A percentile compares a stretch with the other conserved stretches of the same genome.
These are phyloP conservation scores for Heliconius hermathena DNA, from an alignment of 1,140 invertebrate genomes.

Conservation along the genomic window DNA sequence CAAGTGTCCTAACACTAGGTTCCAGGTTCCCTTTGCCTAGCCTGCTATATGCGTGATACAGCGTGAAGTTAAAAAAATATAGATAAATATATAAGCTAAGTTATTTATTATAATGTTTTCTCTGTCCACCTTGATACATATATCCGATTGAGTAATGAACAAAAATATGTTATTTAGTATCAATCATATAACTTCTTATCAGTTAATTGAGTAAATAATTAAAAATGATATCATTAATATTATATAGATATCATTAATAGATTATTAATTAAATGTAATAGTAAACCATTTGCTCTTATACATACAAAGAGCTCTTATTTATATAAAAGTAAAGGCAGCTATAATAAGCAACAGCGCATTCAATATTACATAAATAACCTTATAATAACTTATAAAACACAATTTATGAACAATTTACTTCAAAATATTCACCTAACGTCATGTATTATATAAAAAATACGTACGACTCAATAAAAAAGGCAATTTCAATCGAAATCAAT, in stretches of 20 bases:
- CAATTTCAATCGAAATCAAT: not conserved
- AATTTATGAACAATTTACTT: not conserved
- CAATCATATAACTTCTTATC: not conserved
- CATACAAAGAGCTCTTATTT: too few relatives aligned
- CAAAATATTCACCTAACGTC: too few relatives aligned
- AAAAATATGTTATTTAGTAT: not conserved
- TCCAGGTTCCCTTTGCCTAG: too few relatives aligned
- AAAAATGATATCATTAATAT: not conserved
- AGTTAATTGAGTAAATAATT: not conserved
- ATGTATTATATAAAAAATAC: not conserved
- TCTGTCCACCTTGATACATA: not conserved
- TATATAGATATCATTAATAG: not conserved
- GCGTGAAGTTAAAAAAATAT: too few relatives aligned
- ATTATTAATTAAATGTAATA: too few relatives aligned
- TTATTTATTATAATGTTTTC: not conserved
- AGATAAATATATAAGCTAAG: not conserved
- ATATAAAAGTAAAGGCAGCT: not conserved
- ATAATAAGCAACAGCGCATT: not conserved
- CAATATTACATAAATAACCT: constrained; percentile 1
- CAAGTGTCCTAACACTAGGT: too few relatives aligned
- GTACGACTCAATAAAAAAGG: not conserved
- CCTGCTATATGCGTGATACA: too few relatives aligned
- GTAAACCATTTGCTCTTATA: too few relatives aligned
- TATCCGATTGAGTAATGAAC: not conserved
- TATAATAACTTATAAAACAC: too few relatives aligned